Percentiles rank a stretch among this genome's conserved stretches.
Evolutionary conservation across 2,797 vertebrate genomes (phyloP).

Genomic region (Tenualosa ilisha): DNA sequence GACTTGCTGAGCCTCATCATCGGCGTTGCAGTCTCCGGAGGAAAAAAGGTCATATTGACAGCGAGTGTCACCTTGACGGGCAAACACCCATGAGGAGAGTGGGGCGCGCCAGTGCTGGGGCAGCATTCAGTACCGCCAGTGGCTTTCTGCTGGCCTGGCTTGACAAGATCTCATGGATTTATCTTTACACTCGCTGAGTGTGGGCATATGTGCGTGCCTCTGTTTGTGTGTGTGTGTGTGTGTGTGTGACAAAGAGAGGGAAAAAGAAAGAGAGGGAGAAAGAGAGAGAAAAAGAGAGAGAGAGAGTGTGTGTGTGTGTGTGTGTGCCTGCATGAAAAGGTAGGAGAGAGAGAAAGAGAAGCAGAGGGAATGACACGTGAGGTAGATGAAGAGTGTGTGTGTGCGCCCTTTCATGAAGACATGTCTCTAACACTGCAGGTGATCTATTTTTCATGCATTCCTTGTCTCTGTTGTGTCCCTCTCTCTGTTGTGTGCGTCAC

Average conservation of each 20-base stretch:
- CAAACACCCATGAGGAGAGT: background rate
- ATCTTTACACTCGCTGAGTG: background rate
- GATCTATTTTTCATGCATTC: slow-evolving; percentile 5
- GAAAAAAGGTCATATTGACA: slow-evolving; percentile 38
- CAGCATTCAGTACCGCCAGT: background rate
- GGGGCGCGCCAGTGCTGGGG: background rate
- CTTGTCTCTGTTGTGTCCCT: background rate
- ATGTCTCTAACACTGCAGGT: background rate
- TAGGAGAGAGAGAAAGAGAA: background rate
- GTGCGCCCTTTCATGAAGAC: background rate
- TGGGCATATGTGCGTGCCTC: background rate
- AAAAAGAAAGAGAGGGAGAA: background rate
- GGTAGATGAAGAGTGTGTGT: background rate
- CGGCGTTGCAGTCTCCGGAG: slow-evolving; percentile 27
- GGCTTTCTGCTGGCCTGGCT: background rate
- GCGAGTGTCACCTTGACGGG: slow-evolving; percentile 28
- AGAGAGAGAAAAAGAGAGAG: no score
- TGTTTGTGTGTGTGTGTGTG: background rate
- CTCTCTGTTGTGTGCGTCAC: background rate
- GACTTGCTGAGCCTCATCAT: slow-evolving; percentile 18
- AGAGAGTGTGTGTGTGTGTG: background rate
- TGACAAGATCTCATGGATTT: slow-evolving; percentile 9
- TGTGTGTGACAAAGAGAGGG: background rate
- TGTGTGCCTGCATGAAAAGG: background rate
- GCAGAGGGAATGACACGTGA: background rate